Conservation (phyloP, 2,888 invertebrate species). For the Coecobrya sp. region DNA sequence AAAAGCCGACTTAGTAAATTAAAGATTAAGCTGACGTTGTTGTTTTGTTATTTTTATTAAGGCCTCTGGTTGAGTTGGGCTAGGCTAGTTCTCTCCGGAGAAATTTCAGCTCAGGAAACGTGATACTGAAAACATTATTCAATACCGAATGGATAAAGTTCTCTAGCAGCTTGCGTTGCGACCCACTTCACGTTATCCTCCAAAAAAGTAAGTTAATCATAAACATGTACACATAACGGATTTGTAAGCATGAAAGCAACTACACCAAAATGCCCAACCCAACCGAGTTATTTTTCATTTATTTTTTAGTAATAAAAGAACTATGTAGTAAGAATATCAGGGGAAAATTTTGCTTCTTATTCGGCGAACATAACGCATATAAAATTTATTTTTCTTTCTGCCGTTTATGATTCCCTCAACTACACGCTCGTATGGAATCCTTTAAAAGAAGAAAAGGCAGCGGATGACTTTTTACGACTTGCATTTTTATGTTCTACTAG, state of each 20-base stretch:
- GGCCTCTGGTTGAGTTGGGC: not conserved
- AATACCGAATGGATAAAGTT: not conserved
- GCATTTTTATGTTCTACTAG: conserved; percentile 43
- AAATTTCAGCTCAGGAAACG: not conserved
- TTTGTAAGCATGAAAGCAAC: not conserved
- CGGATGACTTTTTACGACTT: conserved; percentile 58
- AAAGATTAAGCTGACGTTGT: conserved; percentile 38
- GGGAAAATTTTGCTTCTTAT: conserved; percentile 38
- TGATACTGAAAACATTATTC: not conserved
- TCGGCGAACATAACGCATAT: conserved; percentile 15
- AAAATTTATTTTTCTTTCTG: conserved; percentile 28
- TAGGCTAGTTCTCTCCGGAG: not conserved
- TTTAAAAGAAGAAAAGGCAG: conserved; percentile 19
- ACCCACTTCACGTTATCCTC: not conserved
- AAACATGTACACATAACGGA: not conserved
- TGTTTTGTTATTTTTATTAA: no score
- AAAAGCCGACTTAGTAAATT: conserved; percentile 24
- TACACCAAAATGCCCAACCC: not conserved
- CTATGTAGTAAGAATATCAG: not conserved
- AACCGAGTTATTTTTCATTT: conserved; percentile 37
- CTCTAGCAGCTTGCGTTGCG: not conserved
- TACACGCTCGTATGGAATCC: not conserved
- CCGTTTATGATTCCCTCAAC: conserved; percentile 53
- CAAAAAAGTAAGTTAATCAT: conserved; percentile 10
- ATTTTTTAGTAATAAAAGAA: conserved; percentile 46